Base-by-base conservation (phyloP, 1,140 invertebrate species). In the Diorhabda carinulata region DNA sequence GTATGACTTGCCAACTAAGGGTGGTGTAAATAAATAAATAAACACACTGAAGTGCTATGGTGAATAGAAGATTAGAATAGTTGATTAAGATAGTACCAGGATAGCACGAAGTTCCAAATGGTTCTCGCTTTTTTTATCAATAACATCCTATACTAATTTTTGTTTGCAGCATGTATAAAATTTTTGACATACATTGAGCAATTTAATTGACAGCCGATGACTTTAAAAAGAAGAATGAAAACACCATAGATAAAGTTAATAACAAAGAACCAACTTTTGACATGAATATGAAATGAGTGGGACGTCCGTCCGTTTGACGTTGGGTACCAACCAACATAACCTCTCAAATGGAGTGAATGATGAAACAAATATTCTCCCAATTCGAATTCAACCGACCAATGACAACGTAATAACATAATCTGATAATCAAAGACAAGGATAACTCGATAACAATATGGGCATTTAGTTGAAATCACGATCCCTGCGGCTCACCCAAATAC, bases 381-480 rank as follows among this genome's bases (percentile, higher is more conserved):
- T 52, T 52, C 47, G 47, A 52, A 52, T 52, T 52, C 47, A 52
- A 52, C 58, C 58, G 10, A 42, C 58, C 58, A 60, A 60, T 42
- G 58, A 60, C 58, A 60, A 60, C n/a, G 58, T 10, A 10, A 60
- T 60, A 25, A 60, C 47, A 52, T 61, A 61, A 61, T 61, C 59
- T 41, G 25, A 61, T 61, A 61, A 61, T 61, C 59, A 61, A 61
- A 61, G 25, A 61, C 59, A 61, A 61, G 59, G 65, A 67, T 56
- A 67, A 67, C 9, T 67, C 57, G 65, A 67, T 47, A 67, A 67
- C 65, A 67, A 67, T 67, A 67, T 67, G 57, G 65, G 65, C 65
- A 67, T 67, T 67, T 67, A 67, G 65, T 2, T 57, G 64, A 44
- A 66, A 43, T 43, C 52, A 58, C 41, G 64, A 67, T 45, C 65